phyloP scores from a whole-genome alignment of 1,140 invertebrate genomes.

The Telenomus remus region DNA sequence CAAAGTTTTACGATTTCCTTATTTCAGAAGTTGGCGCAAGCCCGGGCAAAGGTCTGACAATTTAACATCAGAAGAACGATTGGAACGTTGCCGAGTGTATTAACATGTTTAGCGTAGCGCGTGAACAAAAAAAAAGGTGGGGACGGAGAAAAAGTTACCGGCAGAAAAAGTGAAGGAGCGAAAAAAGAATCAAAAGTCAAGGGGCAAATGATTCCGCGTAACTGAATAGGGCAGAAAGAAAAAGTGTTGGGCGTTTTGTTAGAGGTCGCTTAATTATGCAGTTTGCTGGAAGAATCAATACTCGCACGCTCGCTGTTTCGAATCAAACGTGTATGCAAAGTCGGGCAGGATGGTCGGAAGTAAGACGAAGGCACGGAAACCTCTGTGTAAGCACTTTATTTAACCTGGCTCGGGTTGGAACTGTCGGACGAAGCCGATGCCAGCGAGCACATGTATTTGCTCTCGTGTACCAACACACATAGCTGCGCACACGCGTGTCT shows the following conservation, averaged over 20 bases:
- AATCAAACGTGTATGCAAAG: constrained; percentile 47
- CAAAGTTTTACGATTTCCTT: constrained; percentile 43
- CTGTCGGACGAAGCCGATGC: constrained; percentile 35
- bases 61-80: constrained; percentile 37
- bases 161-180: not conserved
- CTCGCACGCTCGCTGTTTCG: constrained; percentile 33
- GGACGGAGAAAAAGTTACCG: not conserved
- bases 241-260: constrained; percentile 13
- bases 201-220: no score
- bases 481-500: constrained; percentile 4
- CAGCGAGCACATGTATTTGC: constrained; percentile 7
- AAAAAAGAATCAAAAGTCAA: not conserved
- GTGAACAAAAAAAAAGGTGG: constrained; percentile 10
- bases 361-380: constrained; percentile 51
- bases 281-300: constrained; percentile 51
- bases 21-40: constrained; percentile 41
- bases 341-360: constrained; percentile 43
- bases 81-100: constrained; percentile 43
- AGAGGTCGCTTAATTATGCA: constrained; percentile 48
- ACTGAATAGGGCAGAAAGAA: not conserved
- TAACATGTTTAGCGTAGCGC: constrained; percentile 41
- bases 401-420: constrained; percentile 44
- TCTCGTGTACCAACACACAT: not conserved
- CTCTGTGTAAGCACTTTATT: constrained; percentile 52
- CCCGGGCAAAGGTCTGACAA: constrained; percentile 36